A percentile compares a stretch with the other conserved stretches of the same genome.
Conservation (phyloP, 2,797 vertebrate species). For the Manis javanica region DNA sequence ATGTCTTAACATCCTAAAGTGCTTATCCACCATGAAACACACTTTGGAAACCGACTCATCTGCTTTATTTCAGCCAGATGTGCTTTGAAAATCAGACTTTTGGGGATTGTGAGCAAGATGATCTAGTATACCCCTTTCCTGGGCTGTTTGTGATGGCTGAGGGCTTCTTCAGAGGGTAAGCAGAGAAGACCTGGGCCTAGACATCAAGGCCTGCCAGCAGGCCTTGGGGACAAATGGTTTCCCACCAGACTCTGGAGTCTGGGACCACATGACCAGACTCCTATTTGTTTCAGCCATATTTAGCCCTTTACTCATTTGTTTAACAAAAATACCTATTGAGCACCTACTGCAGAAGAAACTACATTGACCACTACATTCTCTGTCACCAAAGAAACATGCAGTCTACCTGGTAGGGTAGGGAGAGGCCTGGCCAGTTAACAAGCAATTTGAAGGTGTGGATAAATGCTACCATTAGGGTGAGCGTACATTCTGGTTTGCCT, state of each 20-base stretch:
- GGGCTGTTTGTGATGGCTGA: not conserved
- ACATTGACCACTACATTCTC: not conserved
- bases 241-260: not conserved
- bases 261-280: not conserved
- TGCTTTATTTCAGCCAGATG: not conserved
- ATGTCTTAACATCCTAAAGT: not conserved
- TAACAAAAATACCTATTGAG: not conserved
- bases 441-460: not conserved
- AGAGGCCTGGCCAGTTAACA: not conserved
- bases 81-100: not conserved
- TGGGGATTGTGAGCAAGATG: not conserved
- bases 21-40: not conserved
- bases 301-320: not conserved
- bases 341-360: not conserved
- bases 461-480: not conserved
- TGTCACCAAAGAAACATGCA: not conserved
- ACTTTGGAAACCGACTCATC: not conserved
- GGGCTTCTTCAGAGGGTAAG: not conserved
- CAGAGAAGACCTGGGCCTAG: not conserved
- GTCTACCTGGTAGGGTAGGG: not conserved
- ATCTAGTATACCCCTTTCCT: not conserved
- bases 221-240: not conserved
- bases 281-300: not conserved
- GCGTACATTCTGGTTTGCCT: not conserved
- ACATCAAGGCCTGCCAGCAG: not conserved